Evolutionary conservation across 1,140 invertebrate genomes (phyloP).

Genomic region (Trigoniulus corallinus): DNA sequence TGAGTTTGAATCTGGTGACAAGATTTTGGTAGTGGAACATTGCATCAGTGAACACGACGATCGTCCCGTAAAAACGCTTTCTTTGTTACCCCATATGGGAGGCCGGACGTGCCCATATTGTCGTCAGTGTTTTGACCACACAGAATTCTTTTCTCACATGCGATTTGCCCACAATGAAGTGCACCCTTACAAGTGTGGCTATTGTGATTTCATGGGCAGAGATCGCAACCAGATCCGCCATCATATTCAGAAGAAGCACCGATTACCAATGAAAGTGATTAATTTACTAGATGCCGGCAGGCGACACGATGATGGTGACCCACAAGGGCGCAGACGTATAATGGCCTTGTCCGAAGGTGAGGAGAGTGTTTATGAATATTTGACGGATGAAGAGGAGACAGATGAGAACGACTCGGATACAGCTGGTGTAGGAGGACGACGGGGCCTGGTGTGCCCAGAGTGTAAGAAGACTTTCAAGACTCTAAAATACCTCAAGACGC

Average conservation of each 20-base stretch:
- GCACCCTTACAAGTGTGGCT: slow-evolving; percentile 11
- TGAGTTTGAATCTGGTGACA: slow-evolving; percentile 6
- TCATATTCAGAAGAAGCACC: slow-evolving; percentile 10
- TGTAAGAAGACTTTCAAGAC: slow-evolving; percentile 10
- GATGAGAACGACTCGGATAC: neutral
- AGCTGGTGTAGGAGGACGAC: neutral
- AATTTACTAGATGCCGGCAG: neutral
- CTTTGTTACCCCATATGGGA: neutral
- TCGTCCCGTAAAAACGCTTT: neutral
- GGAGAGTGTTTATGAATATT: slow-evolving; percentile 7
- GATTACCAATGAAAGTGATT: slow-evolving; percentile 3
- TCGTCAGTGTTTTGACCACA: slow-evolving; percentile 3
- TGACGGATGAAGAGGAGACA: slow-evolving; percentile 5
- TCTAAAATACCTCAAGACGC: slow-evolving; percentile 11
- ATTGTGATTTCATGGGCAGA: slow-evolving; percentile 10
- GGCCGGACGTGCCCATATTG: slow-evolving; percentile 4
- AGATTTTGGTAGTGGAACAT: slow-evolving; percentile 5
- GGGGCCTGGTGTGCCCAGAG: slow-evolving; percentile 7
- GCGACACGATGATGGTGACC: neutral
- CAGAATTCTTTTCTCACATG: slow-evolving; percentile 8
- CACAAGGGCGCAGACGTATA: neutral
- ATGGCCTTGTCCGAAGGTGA: slow-evolving; percentile 8
- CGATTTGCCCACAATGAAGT: slow-evolving; percentile 7
- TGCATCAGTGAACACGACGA: slow-evolving; percentile 1
- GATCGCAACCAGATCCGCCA: slow-evolving; percentile 12